Percentiles rank a stretch among this genome's conserved stretches.
Evolutionary conservation across 2,113 vertebrate species (phyloP).

Genomic region (Grantiella picta): DNA sequence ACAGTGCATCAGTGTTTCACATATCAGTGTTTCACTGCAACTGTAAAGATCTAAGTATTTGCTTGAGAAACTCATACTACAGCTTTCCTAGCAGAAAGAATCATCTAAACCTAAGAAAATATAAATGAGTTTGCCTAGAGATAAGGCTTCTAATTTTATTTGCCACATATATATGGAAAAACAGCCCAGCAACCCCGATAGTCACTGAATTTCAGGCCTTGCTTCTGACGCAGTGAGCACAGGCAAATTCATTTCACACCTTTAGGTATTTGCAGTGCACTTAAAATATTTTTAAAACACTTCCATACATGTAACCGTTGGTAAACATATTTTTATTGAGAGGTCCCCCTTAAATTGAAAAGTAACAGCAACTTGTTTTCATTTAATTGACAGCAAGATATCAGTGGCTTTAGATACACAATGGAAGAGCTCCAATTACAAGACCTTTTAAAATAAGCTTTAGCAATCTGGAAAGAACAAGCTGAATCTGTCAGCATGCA

Average conservation of each 20-base stretch:
- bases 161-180: neutral
- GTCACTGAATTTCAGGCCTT: neutral
- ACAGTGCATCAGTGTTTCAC: neutral
- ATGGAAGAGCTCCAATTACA: conserved; percentile 37
- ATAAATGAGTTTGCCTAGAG: neutral
- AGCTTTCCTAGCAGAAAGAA: neutral
- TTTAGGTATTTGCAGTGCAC: neutral
- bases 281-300: conserved; percentile 33
- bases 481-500: neutral
- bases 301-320: neutral
- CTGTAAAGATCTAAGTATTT: neutral
- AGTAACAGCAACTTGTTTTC: conserved; percentile 41
- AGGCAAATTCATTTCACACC: conserved; percentile 19
- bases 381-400: conserved; percentile 33
- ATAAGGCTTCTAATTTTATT: neutral
- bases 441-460: conserved; percentile 40
- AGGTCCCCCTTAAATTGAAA: conserved; percentile 17
- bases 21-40: neutral
- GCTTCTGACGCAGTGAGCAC: neutral
- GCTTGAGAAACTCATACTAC: neutral
- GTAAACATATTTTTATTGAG: conserved; percentile 37
- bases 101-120: neutral
- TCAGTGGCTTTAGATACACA: conserved; percentile 44
- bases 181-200: neutral
- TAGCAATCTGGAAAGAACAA: conserved; percentile 26